Percentiles rank a stretch among this genome's conserved stretches.
Evolutionary conservation across 1,140 invertebrate species (phyloP).

Genomic region (Vollenhovia emeryi): DNA sequence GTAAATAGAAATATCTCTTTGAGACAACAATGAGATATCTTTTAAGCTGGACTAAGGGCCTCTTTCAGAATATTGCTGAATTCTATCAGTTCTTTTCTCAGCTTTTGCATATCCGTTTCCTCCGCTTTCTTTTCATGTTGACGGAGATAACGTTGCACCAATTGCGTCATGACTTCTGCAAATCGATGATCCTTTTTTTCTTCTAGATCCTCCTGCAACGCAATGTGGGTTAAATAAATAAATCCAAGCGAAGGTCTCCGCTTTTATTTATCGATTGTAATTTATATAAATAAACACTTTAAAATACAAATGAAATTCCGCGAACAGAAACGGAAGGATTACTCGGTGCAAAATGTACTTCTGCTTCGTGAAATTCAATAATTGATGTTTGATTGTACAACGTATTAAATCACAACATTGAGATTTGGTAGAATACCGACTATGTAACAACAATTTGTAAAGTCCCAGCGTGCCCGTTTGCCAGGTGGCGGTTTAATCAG

Average conservation of each 20-base stretch:
- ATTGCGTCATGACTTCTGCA: conserved; percentile 84
- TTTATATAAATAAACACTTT: neutral
- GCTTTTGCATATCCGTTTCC: conserved; percentile 68
- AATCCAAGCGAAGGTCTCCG: neutral
- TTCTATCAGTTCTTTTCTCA: conserved; percentile 74
- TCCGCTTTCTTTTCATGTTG: conserved; percentile 78
- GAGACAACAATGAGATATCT: neutral
- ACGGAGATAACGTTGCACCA: conserved; percentile 86
- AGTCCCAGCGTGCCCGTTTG: conserved; percentile 80
- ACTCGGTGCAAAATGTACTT: neutral
- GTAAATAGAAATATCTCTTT: neutral
- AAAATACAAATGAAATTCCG: neutral
- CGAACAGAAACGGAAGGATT: neutral
- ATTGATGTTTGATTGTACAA: conserved; percentile 3
- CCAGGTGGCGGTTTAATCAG: conserved; percentile 66
- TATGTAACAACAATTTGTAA: conserved; percentile 82
- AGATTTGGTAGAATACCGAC: conserved; percentile 71
- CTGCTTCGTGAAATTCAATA: neutral
- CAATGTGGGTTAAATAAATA: neutral
- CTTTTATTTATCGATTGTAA: neutral
- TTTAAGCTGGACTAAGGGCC: conserved; percentile 62
- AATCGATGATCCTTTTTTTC: conserved; percentile 77
- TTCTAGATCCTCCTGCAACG: conserved; percentile 67
- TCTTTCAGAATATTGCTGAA: conserved; percentile 73
- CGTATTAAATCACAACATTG: conserved; percentile 8